Evolutionary conservation across 2,888 invertebrate genomes (phyloP).

Genomic region (Nemurella pictetii): DNA sequence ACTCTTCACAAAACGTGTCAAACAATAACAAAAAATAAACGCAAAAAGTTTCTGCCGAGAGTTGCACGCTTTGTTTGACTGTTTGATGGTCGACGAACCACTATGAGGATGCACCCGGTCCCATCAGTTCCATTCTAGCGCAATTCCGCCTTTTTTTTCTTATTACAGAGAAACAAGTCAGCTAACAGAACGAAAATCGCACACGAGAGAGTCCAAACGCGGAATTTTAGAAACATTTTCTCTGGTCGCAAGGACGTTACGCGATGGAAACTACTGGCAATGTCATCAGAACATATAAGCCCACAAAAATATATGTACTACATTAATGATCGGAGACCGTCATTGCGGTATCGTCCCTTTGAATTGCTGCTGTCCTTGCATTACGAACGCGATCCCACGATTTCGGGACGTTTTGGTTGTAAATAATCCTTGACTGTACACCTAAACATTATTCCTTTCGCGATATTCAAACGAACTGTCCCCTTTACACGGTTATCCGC

Average conservation of each 20-base stretch:
- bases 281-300: no score
- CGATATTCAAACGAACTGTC: not conserved
- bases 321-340: no score
- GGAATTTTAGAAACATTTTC: not conserved
- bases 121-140: not conserved
- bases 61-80: not conserved
- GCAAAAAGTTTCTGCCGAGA: not conserved
- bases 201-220: not conserved
- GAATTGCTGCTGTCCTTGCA: no score
- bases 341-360: no score
- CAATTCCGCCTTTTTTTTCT: not conserved
- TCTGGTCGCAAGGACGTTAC: no score
- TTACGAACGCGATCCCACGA: no score
- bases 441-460: not conserved
- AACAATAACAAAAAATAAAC: not conserved
- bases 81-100: not conserved
- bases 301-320: no score
- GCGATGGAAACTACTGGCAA: no score
- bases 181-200: not conserved
- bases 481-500: not conserved
- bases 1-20: not conserved
- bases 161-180: not conserved
- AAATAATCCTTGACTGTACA: not conserved
- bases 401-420: not conserved
- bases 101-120: not conserved